A percentile compares a stretch with the other conserved stretches of the same genome.
These are phyloP conservation scores for Isichthys henryi DNA, from an alignment of 2,113 vertebrate genomes.

Conservation along the genomic window DNA sequence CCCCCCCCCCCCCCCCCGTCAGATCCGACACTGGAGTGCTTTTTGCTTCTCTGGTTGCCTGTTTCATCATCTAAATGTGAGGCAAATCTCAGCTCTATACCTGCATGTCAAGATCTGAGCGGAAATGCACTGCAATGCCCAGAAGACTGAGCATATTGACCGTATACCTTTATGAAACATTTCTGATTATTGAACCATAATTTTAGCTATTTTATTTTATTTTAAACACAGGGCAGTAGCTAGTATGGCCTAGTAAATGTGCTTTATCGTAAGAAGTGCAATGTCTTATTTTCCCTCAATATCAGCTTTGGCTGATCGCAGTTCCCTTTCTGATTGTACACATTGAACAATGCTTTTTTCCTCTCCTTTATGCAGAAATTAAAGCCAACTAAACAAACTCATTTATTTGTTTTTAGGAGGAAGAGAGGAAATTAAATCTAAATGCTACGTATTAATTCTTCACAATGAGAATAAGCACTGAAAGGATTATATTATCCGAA, in stretches of 20 bases:
- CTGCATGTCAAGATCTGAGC: not conserved
- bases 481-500: constrained; percentile 44
- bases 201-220: too few species aligned
- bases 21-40: constrained; percentile 33
- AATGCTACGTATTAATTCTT: constrained; percentile 42
- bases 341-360: not conserved
- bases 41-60: constrained; percentile 18
- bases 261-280: constrained; percentile 29
- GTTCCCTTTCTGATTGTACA: constrained; percentile 35
- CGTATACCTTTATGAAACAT: not conserved
- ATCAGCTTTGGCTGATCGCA: constrained; percentile 32
- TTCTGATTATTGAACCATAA: not conserved
- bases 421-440: constrained; percentile 42
- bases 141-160: not conserved
- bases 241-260: constrained; percentile 35
- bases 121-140: not conserved
- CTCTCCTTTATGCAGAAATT: not conserved
- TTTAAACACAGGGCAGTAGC: not conserved
- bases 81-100: constrained; percentile 49
- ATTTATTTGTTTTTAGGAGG: constrained; percentile 10
- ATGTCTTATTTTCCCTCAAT: not conserved
- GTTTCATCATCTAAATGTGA: constrained; percentile 51
- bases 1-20: too few species aligned
- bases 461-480: constrained; percentile 42
- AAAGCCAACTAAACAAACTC: not conserved